Conservation (phyloP, 2,888 invertebrate species). For the Linyphia triangularis region DNA sequence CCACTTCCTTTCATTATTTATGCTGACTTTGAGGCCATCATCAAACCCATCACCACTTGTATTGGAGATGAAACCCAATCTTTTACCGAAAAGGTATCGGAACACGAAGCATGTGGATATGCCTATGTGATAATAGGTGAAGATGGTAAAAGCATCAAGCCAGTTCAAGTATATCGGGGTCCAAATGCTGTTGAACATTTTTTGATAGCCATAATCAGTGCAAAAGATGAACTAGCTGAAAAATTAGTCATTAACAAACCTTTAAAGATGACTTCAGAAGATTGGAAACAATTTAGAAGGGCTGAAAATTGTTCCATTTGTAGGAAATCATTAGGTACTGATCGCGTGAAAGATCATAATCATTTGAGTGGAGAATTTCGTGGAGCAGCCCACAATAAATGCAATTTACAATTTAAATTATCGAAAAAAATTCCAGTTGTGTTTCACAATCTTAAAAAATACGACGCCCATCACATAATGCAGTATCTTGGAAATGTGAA, state of each 20-base stretch:
- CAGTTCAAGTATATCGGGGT: neutral
- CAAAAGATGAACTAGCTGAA: neutral
- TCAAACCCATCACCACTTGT: neutral
- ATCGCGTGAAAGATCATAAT: conserved; percentile 16
- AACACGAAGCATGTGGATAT: conserved; percentile 30
- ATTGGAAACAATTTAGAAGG: neutral
- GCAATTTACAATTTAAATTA: conserved; percentile 25
- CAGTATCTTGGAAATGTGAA: conserved; percentile 36
- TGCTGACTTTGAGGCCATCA: conserved; percentile 47
- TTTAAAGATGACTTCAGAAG: neutral
- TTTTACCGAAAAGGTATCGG: neutral
- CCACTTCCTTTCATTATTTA: neutral
- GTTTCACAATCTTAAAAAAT: conserved; percentile 34
- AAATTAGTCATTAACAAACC: neutral
- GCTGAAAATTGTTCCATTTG: conserved; percentile 9
- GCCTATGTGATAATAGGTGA: conserved; percentile 11
- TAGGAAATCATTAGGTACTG: neutral
- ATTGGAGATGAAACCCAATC: neutral
- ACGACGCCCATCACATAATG: conserved; percentile 47
- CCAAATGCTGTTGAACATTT: conserved; percentile 4
- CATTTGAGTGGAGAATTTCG: conserved; percentile 12
- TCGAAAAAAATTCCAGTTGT: conserved; percentile 9
- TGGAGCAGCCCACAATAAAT: neutral
- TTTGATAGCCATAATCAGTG: neutral
- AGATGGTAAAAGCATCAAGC: neutral